phyloP scores from a whole-genome alignment of 2,797 vertebrate genomes.

The Mionectes olivaceus region DNA sequence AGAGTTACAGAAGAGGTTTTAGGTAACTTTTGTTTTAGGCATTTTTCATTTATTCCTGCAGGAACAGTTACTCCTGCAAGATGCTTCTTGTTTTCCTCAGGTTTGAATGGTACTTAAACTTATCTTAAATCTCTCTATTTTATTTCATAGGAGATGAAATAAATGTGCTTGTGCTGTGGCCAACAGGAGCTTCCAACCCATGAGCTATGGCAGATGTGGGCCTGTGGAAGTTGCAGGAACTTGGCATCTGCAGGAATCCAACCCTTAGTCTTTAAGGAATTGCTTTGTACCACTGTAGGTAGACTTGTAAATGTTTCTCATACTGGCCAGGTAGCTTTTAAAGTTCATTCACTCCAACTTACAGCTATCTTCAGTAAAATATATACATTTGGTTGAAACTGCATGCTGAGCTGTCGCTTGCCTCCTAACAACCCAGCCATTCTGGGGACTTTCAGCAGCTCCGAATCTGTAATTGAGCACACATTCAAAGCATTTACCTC shows the following conservation, averaged over 20 bases:
- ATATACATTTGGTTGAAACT: neutral
- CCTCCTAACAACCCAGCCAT: neutral
- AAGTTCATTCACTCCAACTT: neutral
- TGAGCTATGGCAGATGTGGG: neutral
- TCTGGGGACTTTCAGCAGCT: neutral
- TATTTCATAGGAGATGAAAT: neutral
- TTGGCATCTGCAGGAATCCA: neutral
- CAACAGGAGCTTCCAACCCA: neutral
- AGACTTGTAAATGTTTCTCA: neutral
- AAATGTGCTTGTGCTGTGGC: neutral
- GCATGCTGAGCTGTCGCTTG: neutral
- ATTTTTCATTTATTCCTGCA: neutral
- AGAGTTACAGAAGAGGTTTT: neutral
- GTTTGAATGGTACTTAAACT: neutral
- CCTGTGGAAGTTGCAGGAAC: neutral
- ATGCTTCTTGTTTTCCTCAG: neutral
- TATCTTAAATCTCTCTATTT: neutral
- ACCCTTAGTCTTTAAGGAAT: neutral
- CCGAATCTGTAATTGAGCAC: neutral
- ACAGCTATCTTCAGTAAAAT: neutral
- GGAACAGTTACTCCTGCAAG: neutral
- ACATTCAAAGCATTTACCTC: neutral
- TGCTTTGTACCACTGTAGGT: neutral
- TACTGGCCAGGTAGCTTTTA: neutral
- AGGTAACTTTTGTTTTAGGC: neutral